Evolutionary conservation across 2,113 vertebrate genomes (phyloP).

Genomic region (Thamnaconus septentrionalis): DNA sequence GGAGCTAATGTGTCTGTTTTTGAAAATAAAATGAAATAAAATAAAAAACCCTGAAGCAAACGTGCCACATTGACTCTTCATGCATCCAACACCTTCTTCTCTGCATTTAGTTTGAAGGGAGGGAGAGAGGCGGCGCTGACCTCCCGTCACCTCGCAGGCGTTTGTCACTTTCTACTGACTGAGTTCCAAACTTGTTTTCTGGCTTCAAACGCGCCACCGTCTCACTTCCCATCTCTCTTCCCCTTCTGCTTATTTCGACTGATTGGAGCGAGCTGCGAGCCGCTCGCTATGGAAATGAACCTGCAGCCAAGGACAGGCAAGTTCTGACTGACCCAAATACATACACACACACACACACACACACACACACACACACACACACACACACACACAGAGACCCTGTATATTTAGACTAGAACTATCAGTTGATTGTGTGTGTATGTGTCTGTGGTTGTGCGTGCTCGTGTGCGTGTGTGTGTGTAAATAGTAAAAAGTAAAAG

Average conservation of each 20-base stretch:
- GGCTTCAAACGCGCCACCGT: neutral
- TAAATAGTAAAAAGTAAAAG: no score
- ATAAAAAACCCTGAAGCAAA: neutral
- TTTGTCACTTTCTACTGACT: no score
- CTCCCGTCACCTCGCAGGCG: neutral
- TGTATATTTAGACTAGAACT: no score
- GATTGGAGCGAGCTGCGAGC: constrained; percentile 40
- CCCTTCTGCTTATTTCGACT: constrained; percentile 24
- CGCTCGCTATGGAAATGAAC: constrained; percentile 35
- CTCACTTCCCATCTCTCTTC: neutral
- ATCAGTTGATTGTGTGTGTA: no score
- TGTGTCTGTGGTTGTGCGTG: no score
- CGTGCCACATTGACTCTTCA: constrained; percentile 12
- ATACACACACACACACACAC: constrained; percentile 6
- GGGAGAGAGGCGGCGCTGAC: neutral
- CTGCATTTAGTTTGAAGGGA: constrained; percentile 2
- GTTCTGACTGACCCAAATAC: neutral
- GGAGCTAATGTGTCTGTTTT: constrained; percentile 1
- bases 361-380: constrained; percentile 4
- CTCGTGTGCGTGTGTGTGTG: no score
- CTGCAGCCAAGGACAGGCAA: constrained; percentile 15
- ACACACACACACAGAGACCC: neutral
- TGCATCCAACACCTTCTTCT: neutral
- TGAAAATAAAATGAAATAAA: neutral
- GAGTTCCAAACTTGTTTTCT: no score